These are phyloP conservation scores for Oryzias celebensis DNA, from an alignment of 2,113 vertebrate genomes.

Conservation along the genomic window DNA sequence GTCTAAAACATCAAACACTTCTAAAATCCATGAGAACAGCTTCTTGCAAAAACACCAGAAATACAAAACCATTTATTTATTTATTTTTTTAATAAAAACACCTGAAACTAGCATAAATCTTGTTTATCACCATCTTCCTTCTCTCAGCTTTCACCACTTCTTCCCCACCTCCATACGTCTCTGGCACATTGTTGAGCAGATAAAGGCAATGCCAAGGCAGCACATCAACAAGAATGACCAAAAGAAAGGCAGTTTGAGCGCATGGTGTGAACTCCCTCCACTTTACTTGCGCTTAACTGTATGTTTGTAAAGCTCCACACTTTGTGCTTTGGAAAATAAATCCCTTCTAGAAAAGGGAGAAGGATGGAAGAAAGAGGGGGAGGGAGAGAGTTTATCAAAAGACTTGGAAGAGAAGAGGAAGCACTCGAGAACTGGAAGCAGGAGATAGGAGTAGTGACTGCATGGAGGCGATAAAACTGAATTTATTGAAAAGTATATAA, in stretches of 20 bases:
- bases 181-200: constrained; percentile 58
- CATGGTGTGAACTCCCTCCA: constrained; percentile 2
- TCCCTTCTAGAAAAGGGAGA: constrained; percentile 4
- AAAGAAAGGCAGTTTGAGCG: constrained; percentile 32
- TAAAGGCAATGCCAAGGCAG: constrained; percentile 48
- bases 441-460: constrained; percentile 50
- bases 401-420: constrained; percentile 34
- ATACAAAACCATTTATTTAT: constrained; percentile 3
- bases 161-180: constrained; percentile 41
- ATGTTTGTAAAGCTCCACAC: not conserved
- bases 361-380: constrained; percentile 1
- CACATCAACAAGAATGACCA: constrained; percentile 18
- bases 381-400: constrained; percentile 20
- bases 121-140: constrained; percentile 44
- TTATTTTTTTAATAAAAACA: constrained; percentile 32
- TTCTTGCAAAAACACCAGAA: not conserved
- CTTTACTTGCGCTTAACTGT: too few species aligned
- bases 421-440: constrained; percentile 40
- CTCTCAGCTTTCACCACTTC: constrained; percentile 24
- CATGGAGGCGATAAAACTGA: constrained; percentile 25
- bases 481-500: constrained; percentile 14
- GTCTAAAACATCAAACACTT: not conserved
- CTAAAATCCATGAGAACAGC: not conserved
- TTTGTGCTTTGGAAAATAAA: constrained; percentile 20
- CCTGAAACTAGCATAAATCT: constrained; percentile 48